phyloP scores from a whole-genome alignment of 1,140 invertebrate species.

The Diprion similis region DNA sequence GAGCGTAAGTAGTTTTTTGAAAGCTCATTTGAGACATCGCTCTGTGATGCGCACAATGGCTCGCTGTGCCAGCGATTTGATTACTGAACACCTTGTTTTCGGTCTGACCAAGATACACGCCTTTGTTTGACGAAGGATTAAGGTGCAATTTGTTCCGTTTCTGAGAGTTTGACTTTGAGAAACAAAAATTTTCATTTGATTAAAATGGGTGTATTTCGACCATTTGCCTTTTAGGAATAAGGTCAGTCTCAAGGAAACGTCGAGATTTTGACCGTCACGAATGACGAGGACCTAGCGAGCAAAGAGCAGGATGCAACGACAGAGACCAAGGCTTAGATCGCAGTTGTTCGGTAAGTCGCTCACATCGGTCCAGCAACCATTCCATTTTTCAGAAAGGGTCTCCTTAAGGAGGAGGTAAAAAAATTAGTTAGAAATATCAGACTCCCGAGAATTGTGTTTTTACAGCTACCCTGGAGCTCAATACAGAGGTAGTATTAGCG shows the following conservation, averaged over 20 bases:
- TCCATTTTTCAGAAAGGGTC: constrained; percentile 15
- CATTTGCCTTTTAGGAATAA: no score
- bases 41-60: neutral
- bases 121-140: constrained; percentile 18
- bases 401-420: constrained; percentile 13
- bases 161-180: no score
- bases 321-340: no score
- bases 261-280: no score
- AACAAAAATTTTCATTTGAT: no score
- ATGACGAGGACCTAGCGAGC: no score
- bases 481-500: constrained; percentile 5
- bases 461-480: constrained; percentile 12
- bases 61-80: constrained; percentile 13
- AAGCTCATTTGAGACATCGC: neutral
- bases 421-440: constrained; percentile 14
- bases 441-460: constrained; percentile 16
- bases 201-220: no score
- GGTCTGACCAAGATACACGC: constrained; percentile 18
- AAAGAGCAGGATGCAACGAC: no score
- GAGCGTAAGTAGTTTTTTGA: constrained; percentile 12
- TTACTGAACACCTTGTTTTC: constrained; percentile 7
- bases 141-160: no score
- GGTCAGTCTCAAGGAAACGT: no score
- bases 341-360: no score
- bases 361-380: no score